Percentiles rank a stretch among this genome's conserved stretches.
phyloP scores from a whole-genome alignment of 2,888 invertebrate genomes.

The Serrognathus titanus region DNA sequence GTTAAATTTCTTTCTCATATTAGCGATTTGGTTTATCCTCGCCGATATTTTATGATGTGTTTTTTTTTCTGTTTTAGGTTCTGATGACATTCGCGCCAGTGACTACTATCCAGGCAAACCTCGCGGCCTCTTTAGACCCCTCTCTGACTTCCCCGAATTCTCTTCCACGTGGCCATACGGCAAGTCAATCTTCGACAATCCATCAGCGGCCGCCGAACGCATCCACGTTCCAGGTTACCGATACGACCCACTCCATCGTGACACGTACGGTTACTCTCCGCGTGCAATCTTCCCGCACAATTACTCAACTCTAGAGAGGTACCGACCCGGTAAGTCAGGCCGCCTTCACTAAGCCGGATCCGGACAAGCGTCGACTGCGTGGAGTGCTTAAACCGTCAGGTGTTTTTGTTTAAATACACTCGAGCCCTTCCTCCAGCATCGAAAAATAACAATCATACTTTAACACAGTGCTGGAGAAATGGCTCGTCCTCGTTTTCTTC shows the following conservation, averaged over 20 bases:
- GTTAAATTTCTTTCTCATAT: no score
- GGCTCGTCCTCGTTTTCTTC: no score
- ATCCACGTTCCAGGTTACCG: constrained; percentile 86
- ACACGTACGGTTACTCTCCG: constrained; percentile 86
- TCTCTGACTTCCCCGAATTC: constrained; percentile 75
- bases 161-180: constrained; percentile 68
- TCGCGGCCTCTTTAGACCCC: constrained; percentile 59
- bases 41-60: no score
- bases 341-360: constrained; percentile 3
- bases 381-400: constrained; percentile 11
- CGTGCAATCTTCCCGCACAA: constrained; percentile 84
- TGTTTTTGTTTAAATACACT: constrained; percentile 1
- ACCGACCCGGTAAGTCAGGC: constrained; percentile 78
- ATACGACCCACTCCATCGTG: constrained; percentile 86
- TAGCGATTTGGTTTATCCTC: no score
- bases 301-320: constrained; percentile 70
- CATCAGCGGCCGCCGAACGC: constrained; percentile 74
- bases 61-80: constrained; percentile 56
- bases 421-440: no score
- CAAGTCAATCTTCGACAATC: constrained; percentile 88
- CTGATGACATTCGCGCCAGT: constrained; percentile 87
- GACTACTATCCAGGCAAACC: constrained; percentile 64
- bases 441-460: no score
- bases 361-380: constrained; percentile 10
- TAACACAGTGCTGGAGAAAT: no score